phyloP scores from a whole-genome alignment of 1,140 invertebrate genomes.

The Ephestia elutella region DNA sequence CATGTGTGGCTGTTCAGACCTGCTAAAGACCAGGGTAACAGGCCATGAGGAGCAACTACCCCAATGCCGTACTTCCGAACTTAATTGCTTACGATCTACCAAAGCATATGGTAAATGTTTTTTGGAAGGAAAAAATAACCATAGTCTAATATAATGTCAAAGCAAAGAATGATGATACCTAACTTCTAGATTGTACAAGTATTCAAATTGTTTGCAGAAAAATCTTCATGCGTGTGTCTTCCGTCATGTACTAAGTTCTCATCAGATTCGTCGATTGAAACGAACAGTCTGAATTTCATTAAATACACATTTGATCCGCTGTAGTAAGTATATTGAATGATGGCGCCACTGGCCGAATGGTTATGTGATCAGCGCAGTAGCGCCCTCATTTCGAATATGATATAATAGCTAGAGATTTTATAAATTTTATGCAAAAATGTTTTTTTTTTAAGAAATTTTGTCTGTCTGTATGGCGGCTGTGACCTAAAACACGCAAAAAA shows the following conservation, averaged over 20 bases:
- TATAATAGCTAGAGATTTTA: no score
- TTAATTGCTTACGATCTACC: background rate
- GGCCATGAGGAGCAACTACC: constrained; percentile 10
- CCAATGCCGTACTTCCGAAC: constrained; percentile 21
- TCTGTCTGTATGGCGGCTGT: no score
- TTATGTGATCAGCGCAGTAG: no score
- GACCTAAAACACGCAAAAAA: no score
- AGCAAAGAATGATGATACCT: no score
- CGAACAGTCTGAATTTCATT: constrained; percentile 13
- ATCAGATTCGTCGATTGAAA: constrained; percentile 20
- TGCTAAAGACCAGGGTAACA: constrained; percentile 17
- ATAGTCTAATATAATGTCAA: no score
- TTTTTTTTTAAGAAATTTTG: no score
- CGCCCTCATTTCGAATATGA: no score
- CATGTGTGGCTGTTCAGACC: constrained; percentile 41
- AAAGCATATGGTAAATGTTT: background rate
- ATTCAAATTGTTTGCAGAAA: constrained; percentile 31
- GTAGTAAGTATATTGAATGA: constrained; percentile 38
- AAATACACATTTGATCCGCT: constrained; percentile 33
- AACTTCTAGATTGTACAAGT: no score
- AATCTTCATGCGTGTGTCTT: constrained; percentile 37
- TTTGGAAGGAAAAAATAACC: no score
- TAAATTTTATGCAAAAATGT: no score
- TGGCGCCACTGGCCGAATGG: no score
- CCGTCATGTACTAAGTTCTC: constrained; percentile 41